These are phyloP conservation scores for Pseudomyrmex sp. DNA, from an alignment of 1,140 invertebrate genomes.

Conservation along the genomic window DNA sequence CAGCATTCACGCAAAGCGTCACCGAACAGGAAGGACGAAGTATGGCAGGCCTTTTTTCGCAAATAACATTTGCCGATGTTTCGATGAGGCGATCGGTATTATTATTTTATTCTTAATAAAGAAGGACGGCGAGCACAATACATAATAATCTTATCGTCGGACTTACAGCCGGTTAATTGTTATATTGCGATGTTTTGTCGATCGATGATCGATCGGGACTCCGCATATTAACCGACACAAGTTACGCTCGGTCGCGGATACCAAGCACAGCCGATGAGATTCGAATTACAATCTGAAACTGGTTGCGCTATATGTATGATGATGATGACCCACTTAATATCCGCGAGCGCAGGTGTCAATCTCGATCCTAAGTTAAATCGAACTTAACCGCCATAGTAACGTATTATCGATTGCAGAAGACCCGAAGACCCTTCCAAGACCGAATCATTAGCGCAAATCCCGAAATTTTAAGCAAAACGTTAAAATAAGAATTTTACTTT, in stretches of 20 bases:
- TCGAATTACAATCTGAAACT: slow-evolving; percentile 7
- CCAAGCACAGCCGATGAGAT: slow-evolving; percentile 20
- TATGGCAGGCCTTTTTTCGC: slow-evolving; percentile 52
- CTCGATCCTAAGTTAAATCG: slow-evolving; percentile 49
- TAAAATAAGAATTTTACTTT: too few species aligned
- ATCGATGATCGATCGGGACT: slow-evolving; percentile 57
- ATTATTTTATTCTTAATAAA: slow-evolving; percentile 54
- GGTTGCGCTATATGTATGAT: background rate
- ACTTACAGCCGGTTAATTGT: slow-evolving; percentile 36
- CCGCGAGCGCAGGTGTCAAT: slow-evolving; percentile 52
- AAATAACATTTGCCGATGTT: slow-evolving; percentile 47
- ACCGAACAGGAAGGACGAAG: slow-evolving; percentile 37
- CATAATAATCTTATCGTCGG: slow-evolving; percentile 53
- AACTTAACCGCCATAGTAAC: background rate
- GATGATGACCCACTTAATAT: slow-evolving; percentile 29
- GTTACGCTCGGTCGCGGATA: slow-evolving; percentile 41
- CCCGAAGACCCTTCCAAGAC: background rate
- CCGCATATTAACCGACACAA: slow-evolving; percentile 50
- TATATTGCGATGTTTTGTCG: slow-evolving; percentile 30
- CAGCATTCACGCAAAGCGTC: slow-evolving; percentile 2
- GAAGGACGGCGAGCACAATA: slow-evolving; percentile 42
- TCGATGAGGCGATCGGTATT: slow-evolving; percentile 31
- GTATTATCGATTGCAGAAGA: slow-evolving; percentile 14
- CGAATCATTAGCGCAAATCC: background rate
- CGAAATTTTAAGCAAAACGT: too few species aligned